Evolutionary conservation across 2,797 vertebrate genomes (phyloP), one percentile per base, ranked within the genome.

Genomic region (Rhabdomys pumilio): DNA sequence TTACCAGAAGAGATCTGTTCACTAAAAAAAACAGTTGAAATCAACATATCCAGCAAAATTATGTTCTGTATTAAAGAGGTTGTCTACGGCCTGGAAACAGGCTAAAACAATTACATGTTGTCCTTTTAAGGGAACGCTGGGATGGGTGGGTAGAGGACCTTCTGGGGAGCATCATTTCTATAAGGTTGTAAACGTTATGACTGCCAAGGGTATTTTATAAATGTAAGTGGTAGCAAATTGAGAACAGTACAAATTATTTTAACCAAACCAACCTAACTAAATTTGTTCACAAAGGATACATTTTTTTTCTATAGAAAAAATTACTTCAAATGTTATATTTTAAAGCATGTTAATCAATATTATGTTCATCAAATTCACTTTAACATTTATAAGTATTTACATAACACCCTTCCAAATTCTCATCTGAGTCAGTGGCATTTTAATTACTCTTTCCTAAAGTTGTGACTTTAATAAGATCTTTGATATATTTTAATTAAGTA

Each of bases 401-500:
- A 11, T 72, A 89, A 26, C 44, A 80, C 50, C 83, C 57, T 47
- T 79, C 73, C 57, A 85, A 55, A 90, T 72, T 93, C 6, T 85
- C 38, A 73, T 63, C 82, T 91, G 61, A 85, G 90, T 34, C 76
- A n/a, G 61, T 93, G 59, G 31, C 1, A 85, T 81, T 65, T 94
- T 89, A 55, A 85, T 69, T 26, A 29, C 41, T 67, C 55, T 65
- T 20, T 82, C 61, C 59, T 86, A 93, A 89, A 61, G 61, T 53
- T 87, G 67, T 83, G 38, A 76, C 17, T 90, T 82, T 77, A 94
- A 85, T 93, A 47, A 94, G 83, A 88, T 90, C 31, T 94, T 85
- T 14, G 38, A 57, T 53, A n/a, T 59, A 20, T 59, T 88, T 94
- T 86, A 69, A 85, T 63, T 86, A 57, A 72, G 80, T 41, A 61